Base-by-base conservation (phyloP, 2,797 vertebrate genomes). In the Rhinella marina region DNA sequence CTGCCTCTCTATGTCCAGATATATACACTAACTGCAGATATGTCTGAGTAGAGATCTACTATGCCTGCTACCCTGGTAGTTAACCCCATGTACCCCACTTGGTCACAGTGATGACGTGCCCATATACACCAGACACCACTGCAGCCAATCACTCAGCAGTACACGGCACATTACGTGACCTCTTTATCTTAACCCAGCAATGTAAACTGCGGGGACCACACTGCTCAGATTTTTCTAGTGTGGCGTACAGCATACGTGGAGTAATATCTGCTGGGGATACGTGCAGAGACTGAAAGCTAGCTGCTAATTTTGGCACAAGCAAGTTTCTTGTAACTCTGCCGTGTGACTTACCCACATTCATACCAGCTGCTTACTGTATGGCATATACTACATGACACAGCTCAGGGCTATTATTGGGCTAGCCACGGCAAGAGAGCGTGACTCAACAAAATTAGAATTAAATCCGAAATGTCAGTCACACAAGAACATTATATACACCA, bases 241-340 rank as follows among this genome's bases (percentile, higher is more conserved):
- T 11, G 17, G 21, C 9, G 32, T 75, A 48, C 4, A 9, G 70
- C 12, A 17, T 72, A 23, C 19, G 14, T 13, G 29, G 62, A 27
- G 62, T 25, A 29, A 29, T 7, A 4, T 72, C 29, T 32, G 2
- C 70, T 41, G 70, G 17, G 32, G 72, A 2, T 78, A 48, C 11
- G 56, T 80, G 57, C 56, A 13, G 17, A 83, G 14, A 29, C 50
- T 56, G 4, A 25, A 48, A 25, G 17, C 14, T 50, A 68, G 80
- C 61, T 52, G 61, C 85, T 81, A 87, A 81, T 73, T 87, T 87
- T 87, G 86, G 66, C 78, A 59, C 78, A 73, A 21, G 27, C 11
- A 48, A 32, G 56, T 86, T 72, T 50, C 64, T 17, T 73, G 29
- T 59, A 48, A 61, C 27, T 56, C 29, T 62, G 62, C 50, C 62